phyloP scores from a whole-genome alignment of 2,888 invertebrate species.

The Eilema griseolum region DNA sequence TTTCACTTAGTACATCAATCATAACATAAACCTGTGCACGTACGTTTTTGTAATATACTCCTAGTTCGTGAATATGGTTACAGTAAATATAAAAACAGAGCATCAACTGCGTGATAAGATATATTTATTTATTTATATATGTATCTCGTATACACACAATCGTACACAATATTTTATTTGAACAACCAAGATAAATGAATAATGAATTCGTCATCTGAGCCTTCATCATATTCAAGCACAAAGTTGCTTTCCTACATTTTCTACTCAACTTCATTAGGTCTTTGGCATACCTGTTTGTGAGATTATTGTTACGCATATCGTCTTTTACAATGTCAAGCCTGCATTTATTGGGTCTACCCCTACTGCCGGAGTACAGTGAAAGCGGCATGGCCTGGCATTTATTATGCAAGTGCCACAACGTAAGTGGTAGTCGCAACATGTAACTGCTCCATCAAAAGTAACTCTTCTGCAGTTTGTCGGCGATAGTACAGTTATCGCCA shows the following conservation, averaged over 20 bases:
- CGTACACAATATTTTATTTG: too few relatives aligned
- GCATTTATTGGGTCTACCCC: neutral
- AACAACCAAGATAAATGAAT: too few relatives aligned
- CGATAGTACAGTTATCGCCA: too few relatives aligned
- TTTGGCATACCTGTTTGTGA: neutral
- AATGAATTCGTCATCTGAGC: too few relatives aligned
- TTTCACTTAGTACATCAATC: constrained; percentile 5
- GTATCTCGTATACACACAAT: too few relatives aligned
- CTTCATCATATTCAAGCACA: too few relatives aligned
- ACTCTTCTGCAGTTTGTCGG: neutral
- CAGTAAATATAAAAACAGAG: neutral
- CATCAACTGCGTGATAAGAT: neutral
- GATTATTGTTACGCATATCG: neutral
- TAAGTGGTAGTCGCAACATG: neutral
- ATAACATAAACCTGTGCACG: neutral
- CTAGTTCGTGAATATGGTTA: neutral
- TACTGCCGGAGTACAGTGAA: neutral
- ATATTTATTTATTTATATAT: neutral
- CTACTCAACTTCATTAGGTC: neutral
- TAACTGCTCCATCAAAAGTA: neutral
- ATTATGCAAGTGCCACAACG: neutral
- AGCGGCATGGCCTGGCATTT: neutral
- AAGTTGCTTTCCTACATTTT: neutral
- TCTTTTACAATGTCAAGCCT: neutral
- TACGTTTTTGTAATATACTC: neutral